Evolutionary conservation across 2,797 vertebrate species (phyloP).

Genomic region (Mycteria americana): DNA sequence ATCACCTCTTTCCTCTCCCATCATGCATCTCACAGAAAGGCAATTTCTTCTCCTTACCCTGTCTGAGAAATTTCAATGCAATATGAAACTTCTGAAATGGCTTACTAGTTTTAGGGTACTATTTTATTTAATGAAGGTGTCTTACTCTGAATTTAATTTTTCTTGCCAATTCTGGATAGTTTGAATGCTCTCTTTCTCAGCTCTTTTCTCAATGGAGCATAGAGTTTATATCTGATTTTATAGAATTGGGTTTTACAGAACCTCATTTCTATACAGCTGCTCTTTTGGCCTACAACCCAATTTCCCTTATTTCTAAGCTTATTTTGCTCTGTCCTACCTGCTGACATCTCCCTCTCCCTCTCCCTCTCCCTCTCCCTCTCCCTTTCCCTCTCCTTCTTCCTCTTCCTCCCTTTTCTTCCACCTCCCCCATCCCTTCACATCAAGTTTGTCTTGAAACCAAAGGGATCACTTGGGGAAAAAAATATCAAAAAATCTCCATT

Average conservation of each 20-base stretch:
- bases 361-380: neutral
- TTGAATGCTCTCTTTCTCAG: neutral
- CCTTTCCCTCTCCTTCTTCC: too few relatives aligned
- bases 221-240: neutral
- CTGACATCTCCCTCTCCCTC: neutral
- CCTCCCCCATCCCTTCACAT: neutral
- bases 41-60: neutral
- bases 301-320: neutral
- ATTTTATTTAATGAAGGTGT: neutral
- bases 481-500: fast-evolving
- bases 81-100: neutral
- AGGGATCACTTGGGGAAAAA: fast-evolving
- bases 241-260: fast-evolving
- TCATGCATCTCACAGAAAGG: neutral
- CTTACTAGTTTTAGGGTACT: neutral
- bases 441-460: neutral
- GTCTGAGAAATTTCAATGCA: neutral
- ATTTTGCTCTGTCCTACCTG: neutral
- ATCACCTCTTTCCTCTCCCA: neutral
- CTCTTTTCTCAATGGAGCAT: neutral
- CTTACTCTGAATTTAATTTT: neutral
- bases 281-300: neutral
- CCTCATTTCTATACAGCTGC: neutral
- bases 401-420: too few relatives aligned
- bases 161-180: neutral